These are phyloP conservation scores for Anas bahamensis DNA, from an alignment of 2,797 vertebrate genomes.

Conservation along the genomic window DNA sequence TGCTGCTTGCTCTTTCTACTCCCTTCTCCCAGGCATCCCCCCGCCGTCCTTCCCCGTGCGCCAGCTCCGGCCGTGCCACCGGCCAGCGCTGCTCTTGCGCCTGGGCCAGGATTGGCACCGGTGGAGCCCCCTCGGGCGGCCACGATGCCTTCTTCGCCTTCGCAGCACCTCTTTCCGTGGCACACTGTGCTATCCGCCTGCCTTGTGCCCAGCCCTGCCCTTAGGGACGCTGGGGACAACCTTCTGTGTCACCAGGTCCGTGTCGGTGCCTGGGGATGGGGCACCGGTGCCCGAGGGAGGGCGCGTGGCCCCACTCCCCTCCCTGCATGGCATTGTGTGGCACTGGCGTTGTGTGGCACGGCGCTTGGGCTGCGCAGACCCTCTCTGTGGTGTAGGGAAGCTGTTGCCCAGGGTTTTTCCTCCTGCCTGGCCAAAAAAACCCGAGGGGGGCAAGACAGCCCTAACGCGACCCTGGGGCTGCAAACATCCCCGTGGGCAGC, in stretches of 20 bases:
- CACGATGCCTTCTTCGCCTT: not conserved
- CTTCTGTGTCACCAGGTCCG: not conserved
- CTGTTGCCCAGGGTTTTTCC: not conserved
- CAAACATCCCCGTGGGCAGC: not conserved
- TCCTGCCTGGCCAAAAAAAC: not conserved
- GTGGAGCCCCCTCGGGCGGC: not conserved
- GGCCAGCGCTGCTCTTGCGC: not conserved
- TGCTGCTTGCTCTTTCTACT: not conserved
- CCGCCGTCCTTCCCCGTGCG: not conserved
- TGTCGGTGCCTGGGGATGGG: not conserved
- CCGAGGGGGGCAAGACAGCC: not conserved
- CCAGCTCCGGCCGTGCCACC: not conserved
- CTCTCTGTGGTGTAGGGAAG: rapidly evolving
- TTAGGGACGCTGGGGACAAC: not conserved
- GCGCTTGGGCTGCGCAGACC: not conserved
- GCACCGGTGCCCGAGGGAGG: too few relatives aligned
- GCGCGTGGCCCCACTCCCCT: too few relatives aligned
- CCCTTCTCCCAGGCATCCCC: not conserved
- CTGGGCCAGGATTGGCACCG: not conserved
- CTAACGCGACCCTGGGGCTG: rapidly evolving
- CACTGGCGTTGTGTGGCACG: too few relatives aligned
- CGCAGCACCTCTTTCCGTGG: not conserved
- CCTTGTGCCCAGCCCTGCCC: not conserved
- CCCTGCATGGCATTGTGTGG: too few relatives aligned
- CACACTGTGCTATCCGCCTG: not conserved